Evolutionary conservation across 2,113 vertebrate genomes (phyloP).

Genomic region (Collichthys lucidus): DNA sequence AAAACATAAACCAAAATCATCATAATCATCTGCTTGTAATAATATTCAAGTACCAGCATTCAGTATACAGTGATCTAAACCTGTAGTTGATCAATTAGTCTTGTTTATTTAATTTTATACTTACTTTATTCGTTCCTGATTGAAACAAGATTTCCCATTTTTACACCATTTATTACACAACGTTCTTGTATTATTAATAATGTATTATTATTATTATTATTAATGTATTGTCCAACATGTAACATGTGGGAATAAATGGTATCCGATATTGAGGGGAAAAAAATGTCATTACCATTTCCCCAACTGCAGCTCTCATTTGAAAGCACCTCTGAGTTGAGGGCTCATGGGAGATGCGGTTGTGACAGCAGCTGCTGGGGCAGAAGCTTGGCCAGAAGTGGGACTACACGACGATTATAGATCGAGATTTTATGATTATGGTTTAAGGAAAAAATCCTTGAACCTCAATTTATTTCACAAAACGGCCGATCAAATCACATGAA

Average conservation of each 20-base stretch:
- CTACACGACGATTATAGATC: no score
- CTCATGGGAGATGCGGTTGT: conserved; percentile 20
- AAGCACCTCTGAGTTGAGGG: not conserved
- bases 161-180: not conserved
- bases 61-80: not conserved
- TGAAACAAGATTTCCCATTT: not conserved
- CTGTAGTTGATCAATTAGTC: not conserved
- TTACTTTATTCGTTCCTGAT: not conserved
- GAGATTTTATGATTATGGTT: no score
- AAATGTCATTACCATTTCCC: conserved; percentile 7
- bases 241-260: not conserved
- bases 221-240: not conserved
- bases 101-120: not conserved
- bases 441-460: no score
- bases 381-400: no score
- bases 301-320: not conserved
- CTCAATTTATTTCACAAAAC: no score
- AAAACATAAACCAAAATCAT: not conserved
- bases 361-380: not conserved
- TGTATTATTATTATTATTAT: no score
- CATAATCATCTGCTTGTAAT: not conserved
- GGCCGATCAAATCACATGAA: no score
- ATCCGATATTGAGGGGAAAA: no score
- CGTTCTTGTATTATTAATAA: not conserved
- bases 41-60: not conserved